phyloP scores from a whole-genome alignment of 2,888 invertebrate genomes.

The Caenorhabditis becei region DNA sequence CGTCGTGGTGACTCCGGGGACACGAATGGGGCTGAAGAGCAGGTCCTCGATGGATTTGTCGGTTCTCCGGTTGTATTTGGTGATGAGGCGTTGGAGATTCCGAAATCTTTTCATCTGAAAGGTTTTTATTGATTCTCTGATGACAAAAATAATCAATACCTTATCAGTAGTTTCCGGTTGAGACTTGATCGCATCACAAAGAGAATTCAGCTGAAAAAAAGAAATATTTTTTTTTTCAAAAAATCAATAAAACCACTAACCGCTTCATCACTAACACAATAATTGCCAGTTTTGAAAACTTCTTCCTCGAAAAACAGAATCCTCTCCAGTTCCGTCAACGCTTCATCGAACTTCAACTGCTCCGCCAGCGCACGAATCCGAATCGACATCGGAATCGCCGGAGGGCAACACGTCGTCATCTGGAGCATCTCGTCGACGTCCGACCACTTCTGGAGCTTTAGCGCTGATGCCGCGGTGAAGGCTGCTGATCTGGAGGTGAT shows the following conservation, averaged over 20 bases:
- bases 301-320: constrained; percentile 59
- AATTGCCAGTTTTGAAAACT: constrained; percentile 55
- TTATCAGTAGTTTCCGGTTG: constrained; percentile 37
- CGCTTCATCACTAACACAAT: constrained; percentile 61
- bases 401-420: constrained; percentile 43
- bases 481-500: constrained; percentile 61
- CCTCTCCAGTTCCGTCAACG: constrained; percentile 59
- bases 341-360: constrained; percentile 61
- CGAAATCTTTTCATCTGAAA: constrained; percentile 63
- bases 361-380: constrained; percentile 42
- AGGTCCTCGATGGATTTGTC: constrained; percentile 57
- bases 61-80: constrained; percentile 57
- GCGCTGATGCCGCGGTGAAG: constrained; percentile 56
- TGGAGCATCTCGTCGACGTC: constrained; percentile 58
- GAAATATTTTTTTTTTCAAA: neutral
- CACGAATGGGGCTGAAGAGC: constrained; percentile 41
- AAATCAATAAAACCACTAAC: too few species aligned
- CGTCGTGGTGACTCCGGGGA: neutral
- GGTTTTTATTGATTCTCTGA: neutral
- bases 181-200: constrained; percentile 54
- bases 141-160: too few species aligned
- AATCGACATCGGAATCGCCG: constrained; percentile 50
- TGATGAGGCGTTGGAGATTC: constrained; percentile 59
- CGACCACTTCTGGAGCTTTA: constrained; percentile 59
- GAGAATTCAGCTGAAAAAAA: constrained; percentile 57